Base-by-base conservation (phyloP, 2,888 invertebrate species). In the Caenorhabditis wallacei region DNA sequence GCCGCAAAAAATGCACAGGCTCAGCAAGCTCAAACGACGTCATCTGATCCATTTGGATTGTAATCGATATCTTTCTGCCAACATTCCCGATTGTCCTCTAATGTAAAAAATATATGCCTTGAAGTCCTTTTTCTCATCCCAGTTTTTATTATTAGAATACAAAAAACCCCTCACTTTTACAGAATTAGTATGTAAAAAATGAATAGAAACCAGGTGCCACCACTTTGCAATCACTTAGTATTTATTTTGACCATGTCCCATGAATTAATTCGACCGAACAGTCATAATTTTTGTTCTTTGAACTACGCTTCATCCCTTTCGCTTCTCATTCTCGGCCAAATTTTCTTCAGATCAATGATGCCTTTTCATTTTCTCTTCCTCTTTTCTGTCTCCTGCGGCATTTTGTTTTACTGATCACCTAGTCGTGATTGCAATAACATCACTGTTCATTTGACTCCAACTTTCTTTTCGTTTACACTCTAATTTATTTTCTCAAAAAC, bases 1-100 rank as follows among this genome's bases (percentile, higher is more conserved):
- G 80, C 80, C 8, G 80, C 84, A 2, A 64, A 79, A 56, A 74
- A 69, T 13, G 71, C 70, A n/a, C 85, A 85, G 51, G 69, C 63
- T 20, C 79, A 82, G 53, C 84, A 81, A 30, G 76, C 76, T 0
- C 84, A 85, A 43, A 63, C 64, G 20, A 53, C 72, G 30, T 43
- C 78, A 4, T 43, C 48, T 16, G 84, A 81, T 63, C 84, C 80
- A 46, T 81, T 81, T 51, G 80, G 80, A 37, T 71, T 63, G 70
- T 72, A 75, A 46, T 57, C 30, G 7, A 26, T 24, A 18, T 43
- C 30, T 37, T 16, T 35, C 10, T 30, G 30, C 30, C 2, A 54
- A 79, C 56, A 63, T 79, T 70, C 78, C 61, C 18, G 7, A 20
- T 43, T 69, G 40, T 18, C 16, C 22, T 20, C 10, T 11, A 13